These are phyloP conservation scores for Nibea coibor DNA, from an alignment of 2,113 vertebrate genomes.

Conservation along the genomic window DNA sequence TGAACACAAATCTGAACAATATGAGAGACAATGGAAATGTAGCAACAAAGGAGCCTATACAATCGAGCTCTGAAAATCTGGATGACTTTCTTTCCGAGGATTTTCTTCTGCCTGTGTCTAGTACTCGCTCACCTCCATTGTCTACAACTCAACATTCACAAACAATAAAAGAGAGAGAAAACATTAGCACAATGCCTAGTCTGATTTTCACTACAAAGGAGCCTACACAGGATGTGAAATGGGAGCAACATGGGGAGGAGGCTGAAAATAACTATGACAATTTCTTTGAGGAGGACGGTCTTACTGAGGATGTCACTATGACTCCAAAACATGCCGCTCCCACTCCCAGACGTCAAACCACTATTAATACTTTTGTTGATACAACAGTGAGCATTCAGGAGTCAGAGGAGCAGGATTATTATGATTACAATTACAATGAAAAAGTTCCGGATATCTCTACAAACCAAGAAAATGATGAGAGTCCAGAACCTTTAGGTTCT, in stretches of 20 bases:
- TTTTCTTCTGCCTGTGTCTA: constrained; percentile 69
- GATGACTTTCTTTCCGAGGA: constrained; percentile 64
- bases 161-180: constrained; percentile 22
- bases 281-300: constrained; percentile 42
- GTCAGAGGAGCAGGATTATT: neutral
- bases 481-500: neutral
- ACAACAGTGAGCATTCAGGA: constrained; percentile 4
- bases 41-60: neutral
- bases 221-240: constrained; percentile 39
- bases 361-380: neutral
- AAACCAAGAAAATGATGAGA: constrained; percentile 34
- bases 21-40: neutral
- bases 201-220: constrained; percentile 32
- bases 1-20: constrained; percentile 3
- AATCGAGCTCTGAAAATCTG: constrained; percentile 27
- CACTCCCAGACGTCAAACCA: neutral
- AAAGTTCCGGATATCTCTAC: constrained; percentile 4
- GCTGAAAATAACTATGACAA: constrained; percentile 25
- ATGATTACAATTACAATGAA: constrained; percentile 15
- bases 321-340: constrained; percentile 24
- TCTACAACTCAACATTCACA: constrained; percentile 48
- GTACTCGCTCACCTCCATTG: constrained; percentile 32
- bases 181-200: constrained; percentile 15
- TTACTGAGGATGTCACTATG: constrained; percentile 31
- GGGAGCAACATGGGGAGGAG: constrained; percentile 7